Conservation (phyloP, 2,113 vertebrate genomes). For the Antennarius striatus region DNA sequence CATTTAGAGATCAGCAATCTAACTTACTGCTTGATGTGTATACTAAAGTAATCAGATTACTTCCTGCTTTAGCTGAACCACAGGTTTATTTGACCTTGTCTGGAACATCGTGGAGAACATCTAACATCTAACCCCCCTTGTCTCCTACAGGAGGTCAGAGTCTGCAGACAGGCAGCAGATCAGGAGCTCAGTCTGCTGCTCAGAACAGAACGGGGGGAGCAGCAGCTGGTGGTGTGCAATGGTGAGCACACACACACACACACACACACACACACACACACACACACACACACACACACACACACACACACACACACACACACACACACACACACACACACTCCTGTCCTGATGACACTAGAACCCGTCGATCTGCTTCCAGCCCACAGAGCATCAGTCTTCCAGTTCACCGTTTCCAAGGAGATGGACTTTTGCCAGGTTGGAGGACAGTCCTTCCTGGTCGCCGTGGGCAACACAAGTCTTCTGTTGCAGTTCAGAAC, state of each 20-base stretch:
- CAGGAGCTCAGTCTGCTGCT: conserved; percentile 55
- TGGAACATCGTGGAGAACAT: too few relatives aligned
- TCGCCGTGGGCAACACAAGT: conserved; percentile 74
- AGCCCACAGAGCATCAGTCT: conserved; percentile 77
- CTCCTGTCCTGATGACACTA: too few relatives aligned
- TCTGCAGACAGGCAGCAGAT: conserved; percentile 32
- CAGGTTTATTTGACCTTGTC: not conserved
- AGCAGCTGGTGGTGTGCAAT: conserved; percentile 54
- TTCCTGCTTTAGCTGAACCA: not conserved
- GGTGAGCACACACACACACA: conserved; percentile 34
- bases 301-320: too few relatives aligned
- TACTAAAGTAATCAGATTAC: not conserved
- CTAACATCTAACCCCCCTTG: not conserved
- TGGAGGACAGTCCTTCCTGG: conserved; percentile 80
- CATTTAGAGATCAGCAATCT: too few relatives aligned
- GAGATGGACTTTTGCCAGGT: conserved; percentile 80
- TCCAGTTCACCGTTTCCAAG: conserved; percentile 76
- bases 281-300: not conserved
- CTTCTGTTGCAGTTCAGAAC: conserved; percentile 79
- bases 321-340: too few relatives aligned
- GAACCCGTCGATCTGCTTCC: conserved; percentile 15
- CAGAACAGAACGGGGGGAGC: conserved; percentile 22
- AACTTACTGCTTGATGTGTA: not conserved
- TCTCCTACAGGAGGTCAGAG: conserved; percentile 22
- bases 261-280: conserved; percentile 2